A percentile compares a stretch with the other conserved stretches of the same genome.
Evolutionary conservation across 2,113 vertebrate genomes (phyloP).

Genomic region (Calyptomena viridis): DNA sequence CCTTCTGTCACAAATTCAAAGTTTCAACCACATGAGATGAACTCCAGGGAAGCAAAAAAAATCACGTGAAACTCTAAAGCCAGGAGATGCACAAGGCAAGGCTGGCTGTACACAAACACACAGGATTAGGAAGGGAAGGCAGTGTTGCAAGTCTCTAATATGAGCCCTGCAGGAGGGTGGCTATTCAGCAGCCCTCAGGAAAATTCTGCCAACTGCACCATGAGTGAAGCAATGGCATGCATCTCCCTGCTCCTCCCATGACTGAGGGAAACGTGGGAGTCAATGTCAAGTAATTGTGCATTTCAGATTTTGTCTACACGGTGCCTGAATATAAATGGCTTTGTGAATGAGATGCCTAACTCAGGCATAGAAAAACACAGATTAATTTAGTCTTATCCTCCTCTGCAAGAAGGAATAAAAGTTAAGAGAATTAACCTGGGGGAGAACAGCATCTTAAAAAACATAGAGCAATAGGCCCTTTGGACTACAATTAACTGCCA

Average conservation of each 20-base stretch:
- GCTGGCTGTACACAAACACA: background rate
- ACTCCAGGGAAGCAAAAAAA: background rate
- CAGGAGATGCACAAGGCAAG: background rate
- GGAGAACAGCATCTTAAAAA: background rate
- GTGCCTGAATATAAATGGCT: background rate
- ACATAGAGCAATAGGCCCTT: background rate
- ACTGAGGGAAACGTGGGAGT: background rate
- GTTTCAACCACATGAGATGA: background rate
- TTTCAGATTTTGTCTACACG: background rate
- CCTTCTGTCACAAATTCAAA: background rate
- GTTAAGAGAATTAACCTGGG: background rate
- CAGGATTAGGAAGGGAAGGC: background rate
- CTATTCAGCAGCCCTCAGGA: rapidly evolving
- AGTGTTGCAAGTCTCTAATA: background rate
- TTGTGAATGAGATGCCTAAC: background rate
- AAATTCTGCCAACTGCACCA: background rate
- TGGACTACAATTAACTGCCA: background rate
- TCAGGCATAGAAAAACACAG: background rate
- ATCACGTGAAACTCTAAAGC: background rate
- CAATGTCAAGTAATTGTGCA: background rate
- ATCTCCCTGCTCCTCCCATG: background rate
- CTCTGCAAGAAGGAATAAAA: background rate
- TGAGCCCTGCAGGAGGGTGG: background rate
- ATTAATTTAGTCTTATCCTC: background rate
- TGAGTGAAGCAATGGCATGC: background rate